Base-by-base conservation (phyloP, 2,888 invertebrate species). In the Glaucopsyche alexis region DNA sequence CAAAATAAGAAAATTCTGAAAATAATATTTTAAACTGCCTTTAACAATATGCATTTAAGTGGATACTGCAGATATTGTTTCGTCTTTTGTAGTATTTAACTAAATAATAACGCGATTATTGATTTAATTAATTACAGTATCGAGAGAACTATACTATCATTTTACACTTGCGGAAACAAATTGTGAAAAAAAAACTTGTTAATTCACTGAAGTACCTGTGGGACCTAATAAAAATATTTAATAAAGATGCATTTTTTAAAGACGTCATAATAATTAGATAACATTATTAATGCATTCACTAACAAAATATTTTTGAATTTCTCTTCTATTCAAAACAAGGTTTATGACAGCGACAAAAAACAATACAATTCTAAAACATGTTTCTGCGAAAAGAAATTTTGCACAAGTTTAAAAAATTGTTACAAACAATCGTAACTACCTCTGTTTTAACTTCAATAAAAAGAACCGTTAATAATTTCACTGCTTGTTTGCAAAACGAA, bases 341-440 rank as follows among this genome's bases (percentile, higher is more conserved):
- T 52, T 16, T 52, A 16, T 1, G n/a, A 66, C 55, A 55, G 16
- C 38, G 3, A 38, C 65, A 66, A 73, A 74, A 71, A 72, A 72
- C 72, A 60, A 67, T 70, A 66, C 47, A 76, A 80, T 8, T 16
- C n/a, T 38, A 77, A 82, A 81, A 74, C 19, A 74, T 77, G 75
- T 78, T 89, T 87, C 87, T 78, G 79, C 83, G 89, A 88, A 89
- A 88, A 89, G 88, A 90, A 90, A 88, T 89, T 85, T 89, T 88
- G 89, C 87, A 81, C 86, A 89, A 87, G 66, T 77, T 79, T 79
- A 82, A 80, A 73, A 76, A 45, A 66, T 66, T 71, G 66, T 52
- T 71, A 47, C 65, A 50, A 40, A 19, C 19, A 60, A 65, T 64
- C 2, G 29, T 29, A 3, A 29, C 29, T 29, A 29, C 29, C 29